Evolutionary conservation across 2,113 vertebrate genomes (phyloP).

Genomic region (Myrmophylax atrothorax): DNA sequence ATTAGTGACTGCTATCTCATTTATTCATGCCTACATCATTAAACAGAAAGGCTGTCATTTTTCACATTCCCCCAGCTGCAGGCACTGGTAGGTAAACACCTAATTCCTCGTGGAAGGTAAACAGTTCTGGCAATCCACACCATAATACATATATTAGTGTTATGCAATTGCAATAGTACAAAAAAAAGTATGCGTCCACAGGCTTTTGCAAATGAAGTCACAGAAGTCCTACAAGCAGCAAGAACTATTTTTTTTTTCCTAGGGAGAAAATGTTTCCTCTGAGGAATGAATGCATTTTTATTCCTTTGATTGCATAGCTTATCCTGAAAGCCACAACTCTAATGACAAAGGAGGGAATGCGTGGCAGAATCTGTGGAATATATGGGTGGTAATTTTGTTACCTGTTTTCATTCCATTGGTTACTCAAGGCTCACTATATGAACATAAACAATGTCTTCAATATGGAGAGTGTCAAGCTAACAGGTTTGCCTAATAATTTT

Average conservation of each 20-base stretch:
- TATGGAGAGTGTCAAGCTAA: not conserved
- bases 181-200: not conserved
- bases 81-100: not conserved
- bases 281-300: not conserved
- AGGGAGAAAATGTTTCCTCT: not conserved
- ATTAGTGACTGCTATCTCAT: not conserved
- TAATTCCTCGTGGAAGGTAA: not conserved
- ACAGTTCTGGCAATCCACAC: not conserved
- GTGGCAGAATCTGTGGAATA: not conserved
- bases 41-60: not conserved
- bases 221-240: not conserved
- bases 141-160: not conserved
- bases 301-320: not conserved
- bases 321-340: not conserved
- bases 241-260: not conserved
- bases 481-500: constrained; percentile 2
- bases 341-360: not conserved
- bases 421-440: not conserved
- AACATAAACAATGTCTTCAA: not conserved
- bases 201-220: not conserved
- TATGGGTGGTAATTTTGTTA: not conserved
- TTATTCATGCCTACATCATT: not conserved
- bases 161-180: not conserved
- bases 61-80: not conserved
- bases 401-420: constrained; percentile 18